Evolutionary conservation across 64 coral and sea anemone genomes (phyloP), one percentile per base, ranked within the genome.

Genomic region (Pocillopora damicornis): DNA sequence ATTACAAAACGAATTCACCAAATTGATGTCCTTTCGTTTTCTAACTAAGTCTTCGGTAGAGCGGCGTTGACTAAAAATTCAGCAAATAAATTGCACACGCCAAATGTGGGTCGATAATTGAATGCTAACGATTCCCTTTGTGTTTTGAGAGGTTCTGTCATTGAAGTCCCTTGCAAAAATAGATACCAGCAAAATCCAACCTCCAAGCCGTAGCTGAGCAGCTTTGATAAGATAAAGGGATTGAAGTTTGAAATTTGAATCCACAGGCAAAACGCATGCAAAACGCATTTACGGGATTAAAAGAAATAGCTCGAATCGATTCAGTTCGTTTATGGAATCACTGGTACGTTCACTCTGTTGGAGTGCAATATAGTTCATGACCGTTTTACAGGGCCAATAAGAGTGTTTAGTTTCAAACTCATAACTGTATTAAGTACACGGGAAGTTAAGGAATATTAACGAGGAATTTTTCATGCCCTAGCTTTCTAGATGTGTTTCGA

Each of bases 211-310:
- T 81, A 85, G 72, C 81, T 85, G 81, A 14, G 72, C 17, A 73
- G 58, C 20, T 38, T 58, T 12, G 81, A 85, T 85, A 85, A 85
- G 81, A 85, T 72, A 85, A 85, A 84, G 42, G 9, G 35, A 22
- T 4, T n/a, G 12, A 60, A 13, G 22, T 16, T 15, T 81, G 79
- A 81, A 81, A 81, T 81, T 37, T 63, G 23, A 81, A 63, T 20
- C 79, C 81, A 85, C 20, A 26, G 22, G 37, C 65, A 71, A 18
- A 51, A 18, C 38, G 81, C 81, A 37, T 56, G 64, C 20, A 58
- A 73, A 73, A 85, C 38, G 37, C 45, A 56, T 66, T 61, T 83
- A 17, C 17, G 35, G 38, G n/a, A 58, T 22, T 14, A 2, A 60
- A 59, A 17, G 35, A 83, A 22, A 63, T 83, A 7, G 36, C 37